Evolutionary conservation across 2,888 invertebrate genomes (phyloP), one percentile per base, ranked within the genome.

Genomic region (Cactoblastis cactorum): DNA sequence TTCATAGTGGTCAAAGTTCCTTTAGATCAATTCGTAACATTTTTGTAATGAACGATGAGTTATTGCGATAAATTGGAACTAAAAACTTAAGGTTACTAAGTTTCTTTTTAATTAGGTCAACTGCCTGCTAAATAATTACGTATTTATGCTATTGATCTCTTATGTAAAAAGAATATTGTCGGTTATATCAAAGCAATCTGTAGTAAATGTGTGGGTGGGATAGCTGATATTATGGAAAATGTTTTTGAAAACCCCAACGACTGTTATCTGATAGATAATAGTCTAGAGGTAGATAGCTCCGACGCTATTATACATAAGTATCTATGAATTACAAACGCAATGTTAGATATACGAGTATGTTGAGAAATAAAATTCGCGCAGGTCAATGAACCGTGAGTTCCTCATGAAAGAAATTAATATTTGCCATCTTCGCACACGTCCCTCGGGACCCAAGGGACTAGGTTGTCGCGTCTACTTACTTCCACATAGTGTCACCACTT

Each of bases 341-440:
- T n/a, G n/a, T n/a, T n/a, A n/a, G n/a, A n/a, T n/a, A n/a, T n/a
- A n/a, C n/a, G n/a, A n/a, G n/a, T n/a, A n/a, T n/a, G n/a, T 65
- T 65, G 28, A 67, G 70, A 61, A 71, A 77, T 70, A 75, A 83
- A 85, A 80, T 82, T 82, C 70, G 70, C 72, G 59, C 77, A 73
- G 83, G 83, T 86, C 86, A 82, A 76, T 74, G 86, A 84, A 81
- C 87, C 74, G 77, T 64, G 69, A 75, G 74, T 73, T 72, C 71
- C 73, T 78, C 72, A 72, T 71, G 75, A 77, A 80, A 77, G 74
- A 77, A 80, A 81, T 82, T 82, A 84, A 84, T 86, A 87, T 87
- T 88, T 84, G 76, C 79, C 67, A 77, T 78, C 76, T 77, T 80
- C 78, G 76, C 76, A 72, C 74, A 76, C 75, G 74, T 75, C 80